Conservation (phyloP, 2,888 invertebrate genomes). For the Antheraea yamamai region DNA sequence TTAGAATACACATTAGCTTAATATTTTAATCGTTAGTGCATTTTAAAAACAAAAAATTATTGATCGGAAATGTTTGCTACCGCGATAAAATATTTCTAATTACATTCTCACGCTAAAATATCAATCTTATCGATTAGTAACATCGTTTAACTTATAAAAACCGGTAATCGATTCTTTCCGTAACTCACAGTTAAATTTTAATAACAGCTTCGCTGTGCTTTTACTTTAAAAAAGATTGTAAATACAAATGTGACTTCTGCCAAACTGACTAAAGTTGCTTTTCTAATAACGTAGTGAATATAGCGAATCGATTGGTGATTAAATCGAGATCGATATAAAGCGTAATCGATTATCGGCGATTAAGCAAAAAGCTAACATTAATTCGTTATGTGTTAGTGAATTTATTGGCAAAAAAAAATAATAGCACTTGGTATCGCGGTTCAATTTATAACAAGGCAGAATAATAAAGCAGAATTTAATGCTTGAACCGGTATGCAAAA, state of each 20-base stretch:
- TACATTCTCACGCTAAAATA: constrained; percentile 4
- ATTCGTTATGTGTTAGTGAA: not conserved
- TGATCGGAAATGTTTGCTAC: too few species aligned
- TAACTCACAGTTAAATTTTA: not conserved
- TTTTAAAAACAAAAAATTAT: too few species aligned
- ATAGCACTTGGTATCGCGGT: constrained; percentile 30
- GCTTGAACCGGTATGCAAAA: not conserved
- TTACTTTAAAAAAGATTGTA: not conserved
- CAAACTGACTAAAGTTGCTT: not conserved
- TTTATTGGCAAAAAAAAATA: constrained; percentile 14
- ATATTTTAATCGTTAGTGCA: too few species aligned
- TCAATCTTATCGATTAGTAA: not conserved
- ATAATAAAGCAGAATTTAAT: constrained; percentile 45
- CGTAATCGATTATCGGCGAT: not conserved
- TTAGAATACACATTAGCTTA: too few species aligned
- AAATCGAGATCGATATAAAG: not conserved
- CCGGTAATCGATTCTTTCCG: constrained; percentile 4
- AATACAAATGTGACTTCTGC: not conserved
- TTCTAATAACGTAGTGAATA: not conserved
- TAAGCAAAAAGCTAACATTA: constrained; percentile 6
- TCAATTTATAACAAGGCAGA: constrained; percentile 59
- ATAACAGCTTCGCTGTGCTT: not conserved
- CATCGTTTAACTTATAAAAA: constrained; percentile 11
- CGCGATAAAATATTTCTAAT: not conserved
- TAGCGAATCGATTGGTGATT: constrained; percentile 9